phyloP scores from a whole-genome alignment of 92 coral and sea anemone genomes.

The Pocillopora grandis region DNA sequence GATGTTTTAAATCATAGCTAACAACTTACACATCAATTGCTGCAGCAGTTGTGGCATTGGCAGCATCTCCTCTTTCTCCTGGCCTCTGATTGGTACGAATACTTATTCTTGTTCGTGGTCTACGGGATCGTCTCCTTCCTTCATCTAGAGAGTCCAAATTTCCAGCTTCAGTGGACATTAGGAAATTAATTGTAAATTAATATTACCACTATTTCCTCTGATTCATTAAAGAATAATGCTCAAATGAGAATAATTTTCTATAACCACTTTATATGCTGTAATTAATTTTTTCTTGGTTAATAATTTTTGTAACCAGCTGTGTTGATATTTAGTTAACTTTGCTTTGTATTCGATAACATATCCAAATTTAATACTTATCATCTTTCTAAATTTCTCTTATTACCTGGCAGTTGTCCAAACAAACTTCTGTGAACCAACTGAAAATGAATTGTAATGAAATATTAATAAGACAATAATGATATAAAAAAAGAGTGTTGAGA shows the following conservation, averaged over 20 bases:
- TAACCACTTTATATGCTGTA: too few relatives aligned
- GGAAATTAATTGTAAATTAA: too few relatives aligned
- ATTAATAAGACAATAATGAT: background rate
- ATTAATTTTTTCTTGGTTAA: too few relatives aligned
- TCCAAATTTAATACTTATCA: too few relatives aligned
- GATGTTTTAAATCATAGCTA: background rate
- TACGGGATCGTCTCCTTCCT: constrained; percentile 53
- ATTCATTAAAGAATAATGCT: too few relatives aligned
- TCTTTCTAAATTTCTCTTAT: background rate
- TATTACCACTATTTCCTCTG: too few relatives aligned
- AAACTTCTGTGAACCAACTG: constrained; percentile 62
- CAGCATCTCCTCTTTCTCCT: constrained; percentile 53
- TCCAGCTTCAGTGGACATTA: too few relatives aligned
- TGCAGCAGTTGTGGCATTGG: constrained; percentile 81
- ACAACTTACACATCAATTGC: constrained; percentile 85
- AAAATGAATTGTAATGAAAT: constrained; percentile 1
- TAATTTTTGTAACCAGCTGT: too few relatives aligned
- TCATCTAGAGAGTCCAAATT: constrained; percentile 16
- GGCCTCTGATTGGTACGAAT: constrained; percentile 45
- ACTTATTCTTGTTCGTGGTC: constrained; percentile 59
- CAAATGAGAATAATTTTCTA: too few relatives aligned
- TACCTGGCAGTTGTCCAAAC: constrained; percentile 53
- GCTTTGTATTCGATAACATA: too few relatives aligned
- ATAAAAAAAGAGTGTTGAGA: background rate
- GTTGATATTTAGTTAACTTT: too few relatives aligned